phyloP scores from a whole-genome alignment of 2,888 invertebrate species.

The Schizotus pectinicornis region DNA sequence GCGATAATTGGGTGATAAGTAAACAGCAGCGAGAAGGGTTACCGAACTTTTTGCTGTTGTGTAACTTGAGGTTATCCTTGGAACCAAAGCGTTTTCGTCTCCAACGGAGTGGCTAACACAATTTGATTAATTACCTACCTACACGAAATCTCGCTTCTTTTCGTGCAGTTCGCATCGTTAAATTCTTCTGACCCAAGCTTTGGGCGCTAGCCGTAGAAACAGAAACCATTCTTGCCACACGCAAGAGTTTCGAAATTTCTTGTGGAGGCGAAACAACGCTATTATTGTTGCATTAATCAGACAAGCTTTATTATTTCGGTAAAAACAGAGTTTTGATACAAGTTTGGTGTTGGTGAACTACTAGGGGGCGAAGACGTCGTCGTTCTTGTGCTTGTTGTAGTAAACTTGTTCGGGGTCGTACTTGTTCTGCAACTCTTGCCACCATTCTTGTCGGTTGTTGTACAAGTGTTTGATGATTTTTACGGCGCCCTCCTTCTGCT shows the following conservation, averaged over 20 bases:
- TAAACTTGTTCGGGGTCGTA: conserved; percentile 65
- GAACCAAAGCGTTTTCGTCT: too few relatives aligned
- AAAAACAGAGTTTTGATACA: background rate
- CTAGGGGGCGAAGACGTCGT: conserved; percentile 56
- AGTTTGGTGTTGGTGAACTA: background rate
- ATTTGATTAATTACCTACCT: too few relatives aligned
- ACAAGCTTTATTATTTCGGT: background rate
- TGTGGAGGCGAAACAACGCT: background rate
- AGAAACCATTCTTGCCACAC: background rate
- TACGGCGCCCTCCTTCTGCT: conserved; percentile 66
- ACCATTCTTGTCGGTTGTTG: conserved; percentile 56
- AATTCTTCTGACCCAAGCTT: too few relatives aligned
- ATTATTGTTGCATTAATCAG: background rate
- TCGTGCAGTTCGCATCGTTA: too few relatives aligned
- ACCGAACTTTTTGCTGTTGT: too few relatives aligned
- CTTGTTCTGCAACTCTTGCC: conserved; percentile 40
- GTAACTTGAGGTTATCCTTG: too few relatives aligned
- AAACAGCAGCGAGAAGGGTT: too few relatives aligned
- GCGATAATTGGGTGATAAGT: too few relatives aligned
- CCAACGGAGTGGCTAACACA: too few relatives aligned
- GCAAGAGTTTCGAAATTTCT: conserved; percentile 28
- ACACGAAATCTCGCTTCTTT: too few relatives aligned
- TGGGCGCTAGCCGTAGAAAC: too few relatives aligned
- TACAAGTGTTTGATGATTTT: conserved; percentile 66
- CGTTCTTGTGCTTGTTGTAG: conserved; percentile 48